phyloP scores from a whole-genome alignment of 2,113 vertebrate genomes.

The Chaenogobius annularis region DNA sequence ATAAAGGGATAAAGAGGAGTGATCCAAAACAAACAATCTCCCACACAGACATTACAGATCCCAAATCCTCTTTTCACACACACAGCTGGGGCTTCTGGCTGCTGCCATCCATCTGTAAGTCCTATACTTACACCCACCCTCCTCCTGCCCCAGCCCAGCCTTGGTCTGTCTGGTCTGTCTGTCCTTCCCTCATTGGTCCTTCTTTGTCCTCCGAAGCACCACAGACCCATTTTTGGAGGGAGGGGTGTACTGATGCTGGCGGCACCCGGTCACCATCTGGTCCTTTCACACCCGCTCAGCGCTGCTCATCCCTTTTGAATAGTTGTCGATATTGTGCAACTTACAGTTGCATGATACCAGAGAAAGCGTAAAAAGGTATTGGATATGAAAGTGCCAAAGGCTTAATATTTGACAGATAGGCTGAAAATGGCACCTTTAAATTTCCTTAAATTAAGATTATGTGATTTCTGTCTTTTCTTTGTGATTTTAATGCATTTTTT shows the following conservation, averaged over 20 bases:
- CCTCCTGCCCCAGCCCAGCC: slow-evolving; percentile 6
- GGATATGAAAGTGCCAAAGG: too few species aligned
- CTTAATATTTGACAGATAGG: too few species aligned
- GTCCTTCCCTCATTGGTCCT: slow-evolving; percentile 15
- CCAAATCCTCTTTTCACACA: slow-evolving; percentile 26
- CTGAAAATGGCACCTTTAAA: too few species aligned
- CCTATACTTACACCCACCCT: not conserved
- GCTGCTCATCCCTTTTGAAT: not conserved
- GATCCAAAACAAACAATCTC: slow-evolving; percentile 5
- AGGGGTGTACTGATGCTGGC: slow-evolving; percentile 47
- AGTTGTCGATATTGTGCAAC: not conserved
- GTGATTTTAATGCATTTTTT: too few species aligned
- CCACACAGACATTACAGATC: slow-evolving; percentile 9
- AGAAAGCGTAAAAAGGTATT: too few species aligned
- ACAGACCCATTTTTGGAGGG: slow-evolving; percentile 29
- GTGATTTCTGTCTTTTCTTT: too few species aligned
- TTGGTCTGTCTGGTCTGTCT: not conserved
- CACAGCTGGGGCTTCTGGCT: slow-evolving; percentile 47
- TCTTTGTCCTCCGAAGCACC: slow-evolving; percentile 49
- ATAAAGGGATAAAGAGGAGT: not conserved
- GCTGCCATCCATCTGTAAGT: slow-evolving; percentile 7
- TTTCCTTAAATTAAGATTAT: too few species aligned
- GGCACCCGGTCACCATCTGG: slow-evolving; percentile 60
- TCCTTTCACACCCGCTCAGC: slow-evolving; percentile 33
- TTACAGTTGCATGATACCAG: not conserved